phyloP scores from a whole-genome alignment of 2,888 invertebrate genomes.

The Cepaea hortensis region DNA sequence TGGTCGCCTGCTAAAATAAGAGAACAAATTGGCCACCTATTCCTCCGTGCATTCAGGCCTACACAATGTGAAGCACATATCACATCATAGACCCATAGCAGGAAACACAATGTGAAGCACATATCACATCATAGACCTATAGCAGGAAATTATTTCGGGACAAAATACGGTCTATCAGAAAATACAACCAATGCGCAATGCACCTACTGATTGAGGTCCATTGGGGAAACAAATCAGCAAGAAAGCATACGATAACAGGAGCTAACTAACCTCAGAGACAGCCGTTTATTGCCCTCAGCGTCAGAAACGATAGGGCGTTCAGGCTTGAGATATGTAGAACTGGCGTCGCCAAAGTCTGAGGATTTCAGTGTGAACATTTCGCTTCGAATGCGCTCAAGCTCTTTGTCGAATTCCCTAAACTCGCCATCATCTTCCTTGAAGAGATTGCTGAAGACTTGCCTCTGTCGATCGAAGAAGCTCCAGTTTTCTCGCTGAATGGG shows the following conservation, averaged over 20 bases:
- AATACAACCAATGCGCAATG: too few relatives aligned
- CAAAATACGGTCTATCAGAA: too few relatives aligned
- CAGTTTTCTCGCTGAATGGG: constrained; percentile 54
- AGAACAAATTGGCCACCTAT: too few relatives aligned
- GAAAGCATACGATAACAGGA: not conserved
- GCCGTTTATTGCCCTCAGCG: constrained; percentile 87
- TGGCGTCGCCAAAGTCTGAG: constrained; percentile 32
- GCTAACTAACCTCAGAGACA: constrained; percentile 84
- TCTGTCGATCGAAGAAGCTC: constrained; percentile 61
- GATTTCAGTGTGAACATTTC: constrained; percentile 62
- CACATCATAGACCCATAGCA: too few relatives aligned
- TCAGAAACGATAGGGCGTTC: constrained; percentile 64
- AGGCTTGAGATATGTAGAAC: constrained; percentile 55
- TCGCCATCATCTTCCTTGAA: constrained; percentile 49
- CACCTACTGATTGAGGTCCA: too few relatives aligned
- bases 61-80: too few relatives aligned
- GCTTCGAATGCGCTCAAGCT: constrained; percentile 58
- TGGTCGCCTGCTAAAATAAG: too few relatives aligned
- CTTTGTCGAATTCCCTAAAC: constrained; percentile 58
- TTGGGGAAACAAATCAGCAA: not conserved
- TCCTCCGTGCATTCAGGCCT: too few relatives aligned
- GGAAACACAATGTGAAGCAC: too few relatives aligned
- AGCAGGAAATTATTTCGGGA: too few relatives aligned
- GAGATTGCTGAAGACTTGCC: constrained; percentile 52
- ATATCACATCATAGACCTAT: too few relatives aligned